Base-by-base conservation (phyloP, 1,140 invertebrate genomes). In the Drosophila ohnishii region DNA sequence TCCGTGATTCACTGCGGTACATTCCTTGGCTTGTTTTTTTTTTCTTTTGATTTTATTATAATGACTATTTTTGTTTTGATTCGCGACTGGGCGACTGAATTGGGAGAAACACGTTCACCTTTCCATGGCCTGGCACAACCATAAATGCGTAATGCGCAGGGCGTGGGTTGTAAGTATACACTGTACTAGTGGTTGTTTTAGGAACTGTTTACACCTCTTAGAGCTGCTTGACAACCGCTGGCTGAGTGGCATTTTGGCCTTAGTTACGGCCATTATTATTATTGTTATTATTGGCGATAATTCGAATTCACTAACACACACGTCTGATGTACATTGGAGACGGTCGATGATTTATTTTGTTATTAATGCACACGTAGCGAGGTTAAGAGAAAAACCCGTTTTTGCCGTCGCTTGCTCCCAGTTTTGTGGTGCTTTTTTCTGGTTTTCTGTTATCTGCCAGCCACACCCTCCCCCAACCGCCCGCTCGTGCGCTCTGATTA, bases 341-440 rank as follows among this genome's bases (percentile, higher is more conserved):
- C 61, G 32, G 57, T 56, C 64, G 19, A 59, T 50, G 74, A 71
- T 48, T 71, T 82, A 51, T 66, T 84, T 74, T 78, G 48, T 61
- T 60, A 65, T 70, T 64, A 53, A 66, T 81, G 78, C 82, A 86
- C 81, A 85, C 73, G 56, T 69, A 81, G 67, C 82, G 75, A 85
- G 81, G 81, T 81, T 75, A 70, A 75, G 50, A 51, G 57, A 48
- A 60, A 80, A 85, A 86, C 78, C 58, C 32, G 78, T 87, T 79
- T 84, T 58, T 39, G 14, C 14, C 16, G 30, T n/a, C 34, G 10
- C 32, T 66, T 56, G 53, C 48, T 35, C 50, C 53, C 61, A 56
- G 37, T 44, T 13, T 42, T 34, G 11, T 35, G 42, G 44, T 39
- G 34, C 40, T 66, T 60, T 32, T 45, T 25, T 44, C 22, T 47